Base-by-base conservation (phyloP, 2,888 invertebrate genomes). In the Dasysyrphus albostriatus region DNA sequence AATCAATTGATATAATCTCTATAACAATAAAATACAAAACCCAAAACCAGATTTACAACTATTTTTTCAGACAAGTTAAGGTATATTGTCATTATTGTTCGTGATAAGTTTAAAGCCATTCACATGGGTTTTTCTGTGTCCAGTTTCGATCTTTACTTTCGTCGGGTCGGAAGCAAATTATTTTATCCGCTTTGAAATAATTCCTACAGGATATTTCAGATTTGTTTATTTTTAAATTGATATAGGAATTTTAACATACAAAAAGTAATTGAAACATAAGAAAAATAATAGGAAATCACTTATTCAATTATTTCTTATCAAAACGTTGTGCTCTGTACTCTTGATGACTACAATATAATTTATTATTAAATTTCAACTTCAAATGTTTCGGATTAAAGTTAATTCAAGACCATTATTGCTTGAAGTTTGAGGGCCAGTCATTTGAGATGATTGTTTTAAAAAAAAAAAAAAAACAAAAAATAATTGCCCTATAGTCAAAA, bases 41-140 rank as follows among this genome's bases (percentile, higher is more conserved):
- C 24, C 5, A 51, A 87, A 87, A 83, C 87, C 87, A 72, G 87
- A 75, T 47, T 79, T 59, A 72, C 87, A 83, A 87, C 87, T 83
- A 75, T 74, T 65, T 24, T 24, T 54, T 83, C 59, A 47, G 39
- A 39, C 59, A 51, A 67, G 16, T 16, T n/a, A 58, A 70, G 51
- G 19, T 49, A 29, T 32, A 54, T 32, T 54, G 54, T 32, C 14
- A 54, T 29, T 37, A 39, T 58, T 63, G 14, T 39, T 42, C 4
- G 34, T 58, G n/a, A n/a, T n/a, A 39, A n/a, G 74, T 65, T 79
- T 87, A 83, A 75, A 87, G 75, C 58, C 78, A 69, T 59, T 70
- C 63, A 49, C 82, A 42, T 47, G 54, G 42, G 8, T 39, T 7
- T 14, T 19, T 49, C 51, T 72, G 65, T 37, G 70, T 42, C 78